Conservation (phyloP, 1,140 invertebrate genomes). For the Penaeus chinensis region DNA sequence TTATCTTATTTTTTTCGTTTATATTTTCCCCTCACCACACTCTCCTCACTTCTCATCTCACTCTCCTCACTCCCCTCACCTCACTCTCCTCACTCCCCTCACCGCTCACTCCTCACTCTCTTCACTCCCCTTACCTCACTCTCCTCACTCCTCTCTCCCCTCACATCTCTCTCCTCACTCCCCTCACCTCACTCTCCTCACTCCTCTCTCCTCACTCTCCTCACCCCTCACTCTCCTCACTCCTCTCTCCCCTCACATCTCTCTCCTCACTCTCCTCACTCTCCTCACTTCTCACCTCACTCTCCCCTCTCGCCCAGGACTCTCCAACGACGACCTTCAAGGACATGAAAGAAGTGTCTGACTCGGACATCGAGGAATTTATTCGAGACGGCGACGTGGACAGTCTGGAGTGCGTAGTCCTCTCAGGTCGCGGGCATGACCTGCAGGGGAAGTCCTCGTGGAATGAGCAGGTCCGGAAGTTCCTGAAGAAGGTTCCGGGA, state of each 20-base stretch:
- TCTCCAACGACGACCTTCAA: neutral
- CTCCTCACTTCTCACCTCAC: neutral
- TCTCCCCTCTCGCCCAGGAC: neutral
- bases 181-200: neutral
- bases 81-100: neutral
- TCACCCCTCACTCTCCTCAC: neutral
- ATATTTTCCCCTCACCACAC: no score
- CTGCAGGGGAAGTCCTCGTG: conserved; percentile 69
- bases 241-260: neutral
- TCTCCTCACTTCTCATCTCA: no score
- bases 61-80: neutral
- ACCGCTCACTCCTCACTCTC: neutral
- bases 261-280: neutral
- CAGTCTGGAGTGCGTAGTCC: conserved; percentile 69
- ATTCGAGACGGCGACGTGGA: conserved; percentile 68
- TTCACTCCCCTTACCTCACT: neutral
- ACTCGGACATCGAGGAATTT: conserved; percentile 63
- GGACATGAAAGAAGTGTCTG: conserved; percentile 54
- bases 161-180: neutral
- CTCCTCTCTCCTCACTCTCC: neutral
- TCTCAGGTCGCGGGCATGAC: conserved; percentile 69
- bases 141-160: neutral
- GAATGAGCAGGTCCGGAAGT: conserved; percentile 68
- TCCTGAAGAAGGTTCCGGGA: conserved; percentile 64
- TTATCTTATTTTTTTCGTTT: no score